Percentiles rank a stretch among this genome's conserved stretches.
Conservation (phyloP, 2,888 invertebrate genomes). For the Phyllotreta cruciferae region DNA sequence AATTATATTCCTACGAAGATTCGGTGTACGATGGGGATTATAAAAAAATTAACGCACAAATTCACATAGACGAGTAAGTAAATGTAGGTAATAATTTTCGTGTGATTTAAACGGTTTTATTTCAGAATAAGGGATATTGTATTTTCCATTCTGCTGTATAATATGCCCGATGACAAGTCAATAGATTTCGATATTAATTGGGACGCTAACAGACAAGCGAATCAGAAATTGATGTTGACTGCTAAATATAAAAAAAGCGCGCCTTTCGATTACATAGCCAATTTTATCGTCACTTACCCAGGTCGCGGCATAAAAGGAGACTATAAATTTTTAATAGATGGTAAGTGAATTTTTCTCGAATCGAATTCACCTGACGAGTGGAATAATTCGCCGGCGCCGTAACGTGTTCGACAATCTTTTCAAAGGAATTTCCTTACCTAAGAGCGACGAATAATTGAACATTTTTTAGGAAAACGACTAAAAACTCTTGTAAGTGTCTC, state of each 20-base stretch:
- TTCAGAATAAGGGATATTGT: constrained; percentile 76
- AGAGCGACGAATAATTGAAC: not conserved
- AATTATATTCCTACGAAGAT: constrained; percentile 72
- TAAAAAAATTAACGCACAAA: constrained; percentile 71
- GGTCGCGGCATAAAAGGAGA: constrained; percentile 75
- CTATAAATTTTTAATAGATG: constrained; percentile 67
- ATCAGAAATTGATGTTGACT: constrained; percentile 71
- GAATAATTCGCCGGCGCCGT: too few species aligned
- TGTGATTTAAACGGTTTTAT: constrained; percentile 10
- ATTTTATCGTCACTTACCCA: constrained; percentile 75
- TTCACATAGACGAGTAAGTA: constrained; percentile 81
- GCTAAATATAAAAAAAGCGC: constrained; percentile 69
- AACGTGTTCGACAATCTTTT: not conserved
- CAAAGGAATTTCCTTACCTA: not conserved
- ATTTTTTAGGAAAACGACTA: constrained; percentile 54
- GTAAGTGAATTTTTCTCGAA: constrained; percentile 50
- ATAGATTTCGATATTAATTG: constrained; percentile 78
- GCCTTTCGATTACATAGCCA: constrained; percentile 69
- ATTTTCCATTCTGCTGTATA: constrained; percentile 69
- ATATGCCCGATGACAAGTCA: constrained; percentile 68
- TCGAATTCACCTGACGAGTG: constrained; percentile 11
- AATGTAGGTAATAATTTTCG: not conserved
- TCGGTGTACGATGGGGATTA: constrained; percentile 71
- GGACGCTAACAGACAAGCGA: constrained; percentile 86
- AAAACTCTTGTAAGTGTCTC: constrained; percentile 68